phyloP scores from a whole-genome alignment of 2,888 invertebrate species.

The Eudemis profundana region DNA sequence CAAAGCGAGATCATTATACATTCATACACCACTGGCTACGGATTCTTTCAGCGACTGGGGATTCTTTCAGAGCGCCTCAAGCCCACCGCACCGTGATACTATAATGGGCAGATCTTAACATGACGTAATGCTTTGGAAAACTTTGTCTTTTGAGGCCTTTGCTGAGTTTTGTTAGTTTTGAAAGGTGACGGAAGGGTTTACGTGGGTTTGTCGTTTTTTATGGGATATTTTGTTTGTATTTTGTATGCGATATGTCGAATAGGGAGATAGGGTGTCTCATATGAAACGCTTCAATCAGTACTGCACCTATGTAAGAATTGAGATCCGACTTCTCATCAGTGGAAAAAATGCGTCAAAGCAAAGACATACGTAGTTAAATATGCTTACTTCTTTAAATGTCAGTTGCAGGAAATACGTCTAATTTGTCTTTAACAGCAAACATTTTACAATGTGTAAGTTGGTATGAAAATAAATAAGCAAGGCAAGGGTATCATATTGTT shows the following conservation, averaged over 20 bases:
- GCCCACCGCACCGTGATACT: constrained; percentile 77
- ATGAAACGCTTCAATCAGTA: too few relatives aligned
- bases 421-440: too few relatives aligned
- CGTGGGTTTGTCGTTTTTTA: background rate
- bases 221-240: background rate
- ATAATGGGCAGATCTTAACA: constrained; percentile 68
- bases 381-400: too few relatives aligned
- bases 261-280: too few relatives aligned
- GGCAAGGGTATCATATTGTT: too few relatives aligned
- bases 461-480: too few relatives aligned
- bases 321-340: too few relatives aligned
- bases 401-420: too few relatives aligned
- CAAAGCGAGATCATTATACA: constrained; percentile 75
- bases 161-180: constrained; percentile 16
- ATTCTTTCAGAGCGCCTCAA: constrained; percentile 58
- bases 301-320: too few relatives aligned
- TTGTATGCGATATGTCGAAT: background rate
- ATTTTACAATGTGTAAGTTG: too few relatives aligned
- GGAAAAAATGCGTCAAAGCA: too few relatives aligned
- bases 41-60: constrained; percentile 64
- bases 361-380: too few relatives aligned
- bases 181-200: constrained; percentile 21
- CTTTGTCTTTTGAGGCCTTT: constrained; percentile 49
- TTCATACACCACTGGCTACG: constrained; percentile 76
- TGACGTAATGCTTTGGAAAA: constrained; percentile 58